Evolutionary conservation across 2,797 vertebrate genomes (phyloP).

Genomic region (Pteropus rufus): DNA sequence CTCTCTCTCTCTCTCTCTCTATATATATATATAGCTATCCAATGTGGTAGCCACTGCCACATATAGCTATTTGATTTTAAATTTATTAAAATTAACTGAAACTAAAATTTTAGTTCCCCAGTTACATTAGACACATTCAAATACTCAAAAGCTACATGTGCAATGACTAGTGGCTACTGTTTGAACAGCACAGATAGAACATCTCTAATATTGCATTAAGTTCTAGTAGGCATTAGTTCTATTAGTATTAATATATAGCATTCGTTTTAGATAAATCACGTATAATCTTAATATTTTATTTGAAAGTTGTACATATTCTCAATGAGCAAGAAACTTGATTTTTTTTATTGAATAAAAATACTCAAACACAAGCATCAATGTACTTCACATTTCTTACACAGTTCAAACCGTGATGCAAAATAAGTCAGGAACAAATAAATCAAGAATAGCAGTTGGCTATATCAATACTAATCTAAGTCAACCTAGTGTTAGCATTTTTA

Average conservation of each 20-base stretch:
- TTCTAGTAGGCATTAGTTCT: background rate
- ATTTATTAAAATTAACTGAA: slow-evolving; percentile 13
- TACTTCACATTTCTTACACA: background rate
- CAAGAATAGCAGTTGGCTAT: background rate
- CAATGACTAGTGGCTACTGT: background rate
- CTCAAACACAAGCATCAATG: background rate
- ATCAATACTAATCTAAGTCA: background rate
- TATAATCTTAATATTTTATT: background rate
- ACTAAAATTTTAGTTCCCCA: background rate
- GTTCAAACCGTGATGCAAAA: background rate
- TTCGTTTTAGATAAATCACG: background rate
- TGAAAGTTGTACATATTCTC: background rate
- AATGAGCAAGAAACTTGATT: background rate
- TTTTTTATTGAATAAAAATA: background rate
- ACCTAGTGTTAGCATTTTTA: background rate
- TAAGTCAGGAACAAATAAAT: slow-evolving; percentile 8
- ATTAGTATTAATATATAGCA: background rate
- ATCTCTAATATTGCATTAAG: background rate
- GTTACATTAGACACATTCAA: background rate
- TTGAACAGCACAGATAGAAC: background rate
- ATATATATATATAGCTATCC: background rate
- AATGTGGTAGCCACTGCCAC: background rate
- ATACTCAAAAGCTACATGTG: background rate
- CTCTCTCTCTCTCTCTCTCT: too few relatives aligned
- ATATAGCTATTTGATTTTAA: background rate